Conservation (phyloP, 2,797 vertebrate species). For the Geotria australis region DNA sequence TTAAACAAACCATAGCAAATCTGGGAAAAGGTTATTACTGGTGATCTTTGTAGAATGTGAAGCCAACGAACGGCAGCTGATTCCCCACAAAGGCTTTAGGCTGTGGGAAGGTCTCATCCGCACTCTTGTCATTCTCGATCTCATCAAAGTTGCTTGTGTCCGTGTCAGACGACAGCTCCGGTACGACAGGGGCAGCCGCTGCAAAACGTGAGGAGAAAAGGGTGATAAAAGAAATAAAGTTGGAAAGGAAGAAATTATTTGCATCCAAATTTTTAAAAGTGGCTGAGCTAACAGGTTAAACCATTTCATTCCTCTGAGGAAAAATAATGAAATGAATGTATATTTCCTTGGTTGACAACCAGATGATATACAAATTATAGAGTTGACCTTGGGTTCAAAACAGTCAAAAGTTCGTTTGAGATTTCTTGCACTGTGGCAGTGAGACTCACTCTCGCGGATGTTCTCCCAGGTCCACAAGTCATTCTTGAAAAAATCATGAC, state of each 20-base stretch:
- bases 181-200: constrained; percentile 83
- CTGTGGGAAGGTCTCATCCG: constrained; percentile 72
- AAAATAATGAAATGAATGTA: too few species aligned
- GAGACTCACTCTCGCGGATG: constrained; percentile 65
- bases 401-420: too few species aligned
- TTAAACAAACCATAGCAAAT: too few species aligned
- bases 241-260: too few species aligned
- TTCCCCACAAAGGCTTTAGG: constrained; percentile 94
- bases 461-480: constrained; percentile 90
- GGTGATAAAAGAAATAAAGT: constrained; percentile 1
- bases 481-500: constrained; percentile 72
- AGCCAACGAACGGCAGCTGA: constrained; percentile 88
- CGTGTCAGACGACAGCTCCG: constrained; percentile 81
- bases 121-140: constrained; percentile 85
- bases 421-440: too few species aligned
- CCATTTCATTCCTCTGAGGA: too few species aligned
- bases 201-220: background rate
- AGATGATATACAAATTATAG: too few species aligned
- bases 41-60: constrained; percentile 92
- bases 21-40: constrained; percentile 17
- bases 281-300: too few species aligned
- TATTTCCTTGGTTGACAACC: too few species aligned
- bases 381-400: too few species aligned
- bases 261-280: too few species aligned
- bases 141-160: constrained; percentile 98